These are phyloP conservation scores for Streblospio benedicti DNA, from an alignment of 1,140 invertebrate genomes.

Conservation along the genomic window DNA sequence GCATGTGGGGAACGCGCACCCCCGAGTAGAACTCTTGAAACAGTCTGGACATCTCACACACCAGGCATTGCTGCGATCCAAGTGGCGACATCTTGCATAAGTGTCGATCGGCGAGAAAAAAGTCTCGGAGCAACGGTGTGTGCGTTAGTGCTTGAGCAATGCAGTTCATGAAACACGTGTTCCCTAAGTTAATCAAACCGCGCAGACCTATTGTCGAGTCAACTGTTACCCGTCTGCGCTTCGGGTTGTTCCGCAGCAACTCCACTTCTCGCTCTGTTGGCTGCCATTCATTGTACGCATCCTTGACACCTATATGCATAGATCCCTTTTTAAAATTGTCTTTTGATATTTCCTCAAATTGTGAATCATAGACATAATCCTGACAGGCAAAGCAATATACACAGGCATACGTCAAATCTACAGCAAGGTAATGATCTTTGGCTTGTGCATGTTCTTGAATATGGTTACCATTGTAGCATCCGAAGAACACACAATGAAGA, in stretches of 20 bases:
- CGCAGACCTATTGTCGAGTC: conserved; percentile 71
- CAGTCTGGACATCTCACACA: conserved; percentile 72
- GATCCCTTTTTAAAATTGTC: conserved; percentile 54
- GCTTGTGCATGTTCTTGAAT: conserved; percentile 74
- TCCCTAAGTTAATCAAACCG: conserved; percentile 92
- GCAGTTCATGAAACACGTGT: conserved; percentile 98
- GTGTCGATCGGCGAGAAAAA: conserved; percentile 88
- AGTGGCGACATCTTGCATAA: conserved; percentile 36
- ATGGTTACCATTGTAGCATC: conserved; percentile 69
- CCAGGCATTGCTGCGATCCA: conserved; percentile 64
- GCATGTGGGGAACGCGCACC: conserved; percentile 72
- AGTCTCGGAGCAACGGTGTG: conserved; percentile 86
- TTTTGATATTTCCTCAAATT: conserved; percentile 55
- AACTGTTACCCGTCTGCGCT: conserved; percentile 66
- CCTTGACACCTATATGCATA: conserved; percentile 57
- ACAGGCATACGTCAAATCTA: conserved; percentile 80
- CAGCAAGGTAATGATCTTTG: conserved; percentile 70
- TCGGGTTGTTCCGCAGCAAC: conserved; percentile 61
- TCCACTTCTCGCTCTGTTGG: conserved; percentile 65
- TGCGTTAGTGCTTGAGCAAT: conserved; percentile 92
- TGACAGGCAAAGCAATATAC: conserved; percentile 83
- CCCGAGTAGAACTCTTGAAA: conserved; percentile 77
- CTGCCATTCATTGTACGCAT: conserved; percentile 68
- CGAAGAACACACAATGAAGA: conserved; percentile 83
- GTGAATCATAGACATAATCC: conserved; percentile 82